Evolutionary conservation across 2,797 vertebrate genomes (phyloP).

Genomic region (Parauchenoglanis punctatus): DNA sequence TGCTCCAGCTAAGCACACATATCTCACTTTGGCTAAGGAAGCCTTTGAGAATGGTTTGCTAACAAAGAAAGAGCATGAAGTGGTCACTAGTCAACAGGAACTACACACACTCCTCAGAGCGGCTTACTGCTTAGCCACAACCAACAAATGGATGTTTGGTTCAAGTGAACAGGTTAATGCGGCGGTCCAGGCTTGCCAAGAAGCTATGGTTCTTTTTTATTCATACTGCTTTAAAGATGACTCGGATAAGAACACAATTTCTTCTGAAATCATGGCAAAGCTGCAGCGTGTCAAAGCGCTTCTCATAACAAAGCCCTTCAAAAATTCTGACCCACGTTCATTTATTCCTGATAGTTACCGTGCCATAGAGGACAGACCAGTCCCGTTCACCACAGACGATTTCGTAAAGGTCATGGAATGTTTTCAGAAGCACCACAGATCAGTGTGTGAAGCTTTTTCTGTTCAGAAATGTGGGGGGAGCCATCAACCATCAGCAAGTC

Average conservation of each 20-base stretch:
- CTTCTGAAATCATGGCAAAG: slow-evolving; percentile 78
- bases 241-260: slow-evolving; percentile 71
- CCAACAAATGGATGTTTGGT: slow-evolving; percentile 76
- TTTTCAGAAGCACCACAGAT: slow-evolving; percentile 83
- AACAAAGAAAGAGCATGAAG: slow-evolving; percentile 72
- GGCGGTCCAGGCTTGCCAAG: slow-evolving; percentile 71
- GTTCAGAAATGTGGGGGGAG: slow-evolving; percentile 58
- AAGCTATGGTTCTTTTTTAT: slow-evolving; percentile 78
- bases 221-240: slow-evolving; percentile 68
- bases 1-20: slow-evolving; percentile 60
- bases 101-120: slow-evolving; percentile 89
- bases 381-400: slow-evolving; percentile 63
- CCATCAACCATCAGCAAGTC: background rate
- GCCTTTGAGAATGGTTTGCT: slow-evolving; percentile 88
- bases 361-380: slow-evolving; percentile 55
- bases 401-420: slow-evolving; percentile 77
- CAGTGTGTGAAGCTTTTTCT: slow-evolving; percentile 76
- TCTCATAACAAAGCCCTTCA: slow-evolving; percentile 75
- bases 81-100: slow-evolving; percentile 85
- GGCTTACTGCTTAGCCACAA: slow-evolving; percentile 80
- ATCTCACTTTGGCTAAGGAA: slow-evolving; percentile 81
- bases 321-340: slow-evolving; percentile 77
- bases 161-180: slow-evolving; percentile 42
- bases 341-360: slow-evolving; percentile 85
- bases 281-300: slow-evolving; percentile 72